Evolutionary conservation across 1,140 invertebrate genomes (phyloP), one percentile per base, ranked within the genome.

Genomic region (Eupristina koningsbergeri): DNA sequence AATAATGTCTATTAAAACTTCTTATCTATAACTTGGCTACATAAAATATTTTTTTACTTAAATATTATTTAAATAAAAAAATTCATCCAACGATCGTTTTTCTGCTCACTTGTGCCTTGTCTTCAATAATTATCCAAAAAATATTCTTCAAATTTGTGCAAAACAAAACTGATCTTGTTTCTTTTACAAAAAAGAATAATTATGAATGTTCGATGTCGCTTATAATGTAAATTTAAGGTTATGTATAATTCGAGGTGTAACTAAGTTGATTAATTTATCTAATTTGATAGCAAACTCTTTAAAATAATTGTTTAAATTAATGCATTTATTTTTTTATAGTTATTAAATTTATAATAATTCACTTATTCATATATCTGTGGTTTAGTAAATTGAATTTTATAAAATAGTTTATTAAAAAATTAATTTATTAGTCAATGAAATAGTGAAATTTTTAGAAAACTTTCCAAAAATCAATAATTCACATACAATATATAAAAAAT

Each of bases 71-170:
- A 29, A 71, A 69, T 22, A 69, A 36, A 64, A 84, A 84, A 53
- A 45, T 41, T 50, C 45, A 80, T 67, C 61, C 17, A 80, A 80
- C 45, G 71, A 73, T 47, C 77, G 73, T 47, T 77, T 85, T 80
- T 89, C 86, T 87, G 81, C 85, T 89, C 88, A 90, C 89, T 88
- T 88, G 89, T 90, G 88, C 89, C 88, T 89, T 90, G 89, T 85
- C 87, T 87, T 89, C 85, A 81, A 80, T 75, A 45, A 88, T 88
- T 84, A 89, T 87, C 78, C 84, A 82, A 86, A 79, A 71, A 87
- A 86, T 86, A 81, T 89, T 87, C 77, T 88, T 82, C 63, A 80
- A 64, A 69, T 85, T 41, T 31, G 67, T 58, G 7, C 0, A 80
- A 75, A 67, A 64, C 19, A 53, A 50, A 50, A 19, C 31, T 84